Conservation (phyloP, 2,797 vertebrate genomes). For the Clarias fuscus region DNA sequence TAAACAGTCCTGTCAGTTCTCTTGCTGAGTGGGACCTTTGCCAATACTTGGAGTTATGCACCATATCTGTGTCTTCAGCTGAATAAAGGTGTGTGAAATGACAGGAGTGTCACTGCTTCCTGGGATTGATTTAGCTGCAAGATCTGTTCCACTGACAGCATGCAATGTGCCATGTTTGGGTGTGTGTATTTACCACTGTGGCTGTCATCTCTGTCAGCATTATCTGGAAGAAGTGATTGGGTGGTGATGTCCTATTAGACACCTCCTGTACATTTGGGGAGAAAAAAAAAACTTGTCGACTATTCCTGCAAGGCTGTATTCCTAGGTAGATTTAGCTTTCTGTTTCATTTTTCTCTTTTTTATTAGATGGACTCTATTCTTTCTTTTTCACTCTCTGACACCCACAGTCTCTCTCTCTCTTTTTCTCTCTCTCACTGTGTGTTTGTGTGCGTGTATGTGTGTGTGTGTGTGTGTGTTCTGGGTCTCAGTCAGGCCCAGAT, state of each 20-base stretch:
- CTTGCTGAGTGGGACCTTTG: slow-evolving; percentile 43
- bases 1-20: slow-evolving; percentile 45
- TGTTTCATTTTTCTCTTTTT: slow-evolving; percentile 43
- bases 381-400: slow-evolving; percentile 10
- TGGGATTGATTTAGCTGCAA: slow-evolving; percentile 56
- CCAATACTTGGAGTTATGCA: slow-evolving; percentile 48
- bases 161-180: slow-evolving; percentile 50
- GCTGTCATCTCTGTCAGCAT: slow-evolving; percentile 58
- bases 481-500: slow-evolving; percentile 58
- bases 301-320: slow-evolving; percentile 35
- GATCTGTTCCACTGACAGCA: slow-evolving; percentile 57
- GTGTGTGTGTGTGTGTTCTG: slow-evolving; percentile 4
- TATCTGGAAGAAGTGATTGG: slow-evolving; percentile 53
- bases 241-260: slow-evolving; percentile 59
- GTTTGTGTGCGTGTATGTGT: too few species aligned
- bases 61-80: slow-evolving; percentile 49
- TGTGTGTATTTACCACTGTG: slow-evolving; percentile 52
- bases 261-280: slow-evolving; percentile 42
- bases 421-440: slow-evolving; percentile 21
- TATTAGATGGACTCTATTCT: background rate
- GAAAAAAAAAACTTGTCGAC: slow-evolving; percentile 37
- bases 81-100: slow-evolving; percentile 53
- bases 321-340: slow-evolving; percentile 43
- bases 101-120: slow-evolving; percentile 57
- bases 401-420: background rate